Evolutionary conservation across 2,113 vertebrate species (phyloP).

Genomic region (Artemisiospiza belli): DNA sequence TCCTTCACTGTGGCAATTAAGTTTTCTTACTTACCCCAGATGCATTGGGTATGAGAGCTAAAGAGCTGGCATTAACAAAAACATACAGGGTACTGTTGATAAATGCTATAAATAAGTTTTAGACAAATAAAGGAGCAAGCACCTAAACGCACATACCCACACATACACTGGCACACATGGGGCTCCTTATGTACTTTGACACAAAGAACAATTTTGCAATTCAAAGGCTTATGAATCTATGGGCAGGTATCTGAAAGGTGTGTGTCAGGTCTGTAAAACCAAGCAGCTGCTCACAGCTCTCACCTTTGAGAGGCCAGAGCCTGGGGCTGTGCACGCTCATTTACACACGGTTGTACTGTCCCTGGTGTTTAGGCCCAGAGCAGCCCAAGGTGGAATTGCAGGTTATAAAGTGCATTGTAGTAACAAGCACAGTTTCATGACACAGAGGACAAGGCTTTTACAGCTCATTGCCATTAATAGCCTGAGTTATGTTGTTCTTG

Average conservation of each 20-base stretch:
- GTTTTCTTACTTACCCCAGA: slow-evolving; percentile 14
- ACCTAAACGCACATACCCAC: neutral
- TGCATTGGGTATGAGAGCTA: neutral
- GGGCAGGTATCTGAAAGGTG: neutral
- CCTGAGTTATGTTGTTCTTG: neutral
- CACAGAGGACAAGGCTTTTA: neutral
- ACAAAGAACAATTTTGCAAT: neutral
- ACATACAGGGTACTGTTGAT: neutral
- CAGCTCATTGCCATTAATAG: neutral
- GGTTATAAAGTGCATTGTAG: neutral
- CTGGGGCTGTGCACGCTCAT: rapidly evolving
- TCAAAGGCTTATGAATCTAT: neutral
- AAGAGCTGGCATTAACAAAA: slow-evolving; percentile 14
- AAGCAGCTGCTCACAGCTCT: neutral
- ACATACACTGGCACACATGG: neutral
- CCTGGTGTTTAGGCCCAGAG: neutral
- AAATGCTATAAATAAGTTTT: neutral
- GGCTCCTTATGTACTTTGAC: neutral
- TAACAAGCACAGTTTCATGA: neutral
- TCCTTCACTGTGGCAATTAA: slow-evolving; percentile 36
- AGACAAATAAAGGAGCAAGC: neutral
- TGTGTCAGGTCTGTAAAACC: neutral
- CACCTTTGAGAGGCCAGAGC: neutral
- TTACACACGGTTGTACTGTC: neutral
- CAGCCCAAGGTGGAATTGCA: neutral